Evolutionary conservation across 2,888 invertebrate species (phyloP).

Genomic region (Papilio gigon): DNA sequence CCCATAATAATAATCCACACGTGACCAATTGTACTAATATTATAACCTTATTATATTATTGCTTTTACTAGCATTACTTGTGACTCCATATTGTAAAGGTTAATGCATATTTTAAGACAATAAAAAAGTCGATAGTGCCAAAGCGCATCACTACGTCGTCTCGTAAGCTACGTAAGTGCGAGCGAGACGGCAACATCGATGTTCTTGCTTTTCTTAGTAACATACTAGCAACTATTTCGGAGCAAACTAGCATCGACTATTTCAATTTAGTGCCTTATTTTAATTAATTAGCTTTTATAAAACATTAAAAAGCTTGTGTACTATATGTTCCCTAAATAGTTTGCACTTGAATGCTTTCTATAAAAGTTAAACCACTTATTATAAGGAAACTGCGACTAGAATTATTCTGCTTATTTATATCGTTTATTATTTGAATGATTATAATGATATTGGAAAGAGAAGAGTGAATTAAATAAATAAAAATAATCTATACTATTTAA

Average conservation of each 20-base stretch:
- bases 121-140: background rate
- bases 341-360: background rate
- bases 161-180: constrained; percentile 1
- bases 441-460: too few species aligned
- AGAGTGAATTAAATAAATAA: background rate
- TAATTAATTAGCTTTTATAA: constrained; percentile 41
- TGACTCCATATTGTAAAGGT: background rate
- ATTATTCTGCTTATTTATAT: background rate
- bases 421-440: too few species aligned
- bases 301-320: background rate
- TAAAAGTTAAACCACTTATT: constrained; percentile 36
- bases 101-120: background rate
- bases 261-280: constrained; percentile 41
- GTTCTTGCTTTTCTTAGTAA: background rate
- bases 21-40: constrained; percentile 2
- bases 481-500: background rate
- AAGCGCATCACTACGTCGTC: constrained; percentile 8
- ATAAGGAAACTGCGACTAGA: constrained; percentile 35
- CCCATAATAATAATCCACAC: constrained; percentile 5
- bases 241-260: constrained; percentile 37
- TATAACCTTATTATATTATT: background rate
- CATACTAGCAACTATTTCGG: constrained; percentile 3
- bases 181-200: constrained; percentile 11
- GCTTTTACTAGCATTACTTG: background rate
- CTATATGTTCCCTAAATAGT: background rate